Evolutionary conservation across 2,113 vertebrate genomes (phyloP), one percentile per base, ranked within the genome.

Genomic region (Delphinus delphis): DNA sequence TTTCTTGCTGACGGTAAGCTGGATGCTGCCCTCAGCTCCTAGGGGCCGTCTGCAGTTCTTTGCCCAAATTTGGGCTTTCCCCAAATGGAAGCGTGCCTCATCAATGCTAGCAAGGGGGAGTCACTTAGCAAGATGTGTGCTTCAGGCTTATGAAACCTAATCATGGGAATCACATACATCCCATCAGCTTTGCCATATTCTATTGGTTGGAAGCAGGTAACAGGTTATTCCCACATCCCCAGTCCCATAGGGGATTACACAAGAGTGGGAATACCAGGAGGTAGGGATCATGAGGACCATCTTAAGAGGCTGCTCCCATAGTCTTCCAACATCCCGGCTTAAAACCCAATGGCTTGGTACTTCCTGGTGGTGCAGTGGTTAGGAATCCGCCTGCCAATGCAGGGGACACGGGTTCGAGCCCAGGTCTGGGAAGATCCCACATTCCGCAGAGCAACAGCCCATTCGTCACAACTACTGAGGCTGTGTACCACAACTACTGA

Each of bases 161-260:
- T 26, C 17, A 15, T 0, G 13, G 31, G 1, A 1, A 44, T 58
- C 63, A 2, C 20, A 2, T 5, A 2, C 33, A 17, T 23, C 81
- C 14, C 38, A 5, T 26, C 81, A 76, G 26, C 82, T 20, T 67
- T 58, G 47, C 60, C 9, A 4, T 5, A 17, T n/a, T 55, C 60
- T 10, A 0, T n/a, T n/a, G 82, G 28, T 68, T 38, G 44, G 71
- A 76, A 44, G 71, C 28, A 44, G 47, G 47, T 58, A 23, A 28
- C 5, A 26, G 20, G 20, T 23, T 50, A 3, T 20, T 31, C 25
- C 41, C 55, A 15, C 58, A 65, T 6, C 63, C 63, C 28, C 63
- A 28, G 28, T 28, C 63, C 63, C 28, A 65, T 28, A 65, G 63
- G 11, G 23, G 7, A 7, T 9, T 0, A 70, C 67, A 15, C 53